Base-by-base conservation (phyloP, 1,140 invertebrate species). In the Argopecten irradians region DNA sequence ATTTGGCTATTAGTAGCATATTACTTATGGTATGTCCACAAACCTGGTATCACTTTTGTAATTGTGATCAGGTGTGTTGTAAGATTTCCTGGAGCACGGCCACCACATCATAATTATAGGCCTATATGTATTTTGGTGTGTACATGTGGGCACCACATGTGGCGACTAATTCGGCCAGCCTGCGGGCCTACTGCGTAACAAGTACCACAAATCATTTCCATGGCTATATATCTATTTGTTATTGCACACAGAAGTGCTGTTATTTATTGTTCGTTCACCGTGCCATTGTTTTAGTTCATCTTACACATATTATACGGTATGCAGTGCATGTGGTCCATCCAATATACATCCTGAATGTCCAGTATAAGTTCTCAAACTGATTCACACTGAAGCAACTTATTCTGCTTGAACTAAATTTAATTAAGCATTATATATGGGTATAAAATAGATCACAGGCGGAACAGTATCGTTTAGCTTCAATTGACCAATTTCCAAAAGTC, bases 1-100 rank as follows among this genome's bases (percentile, higher is more conserved):
- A 71, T 71, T 71, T 71, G 55, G 55, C 55, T 71, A 71, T 71
- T 71, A 71, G 55, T 71, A 5, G 55, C 55, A 28, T 71, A 71
- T 71, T 71, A 71, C 55, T 71, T 71, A n/a, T 16, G 55, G 55
- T 16, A 71, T 71, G 55, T 71, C 55, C 55, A 71, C 55, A 71
- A 71, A 71, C 55, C 55, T 71, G 22, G 55, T 71, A 71, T 71
- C 28, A n/a, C 22, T 71, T 71, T 71, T 28, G 55, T 71, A 71
- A 71, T 71, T 71, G 22, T 11, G 5, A 71, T 71, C 55, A 71
- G 14, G 55, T 71, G 55, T n/a, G 22, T n/a, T 8, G 43, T 71
- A 5, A 2, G 22, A 28, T 71, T 28, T 71, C 8, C n/a, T 71
- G 55, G n/a, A 71, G 55, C 55, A 2, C 55, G 5, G 55, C 55